A percentile compares a stretch with the other conserved stretches of the same genome.
Conservation (phyloP, 2,113 vertebrate species). For the Bufo gargarizans region DNA sequence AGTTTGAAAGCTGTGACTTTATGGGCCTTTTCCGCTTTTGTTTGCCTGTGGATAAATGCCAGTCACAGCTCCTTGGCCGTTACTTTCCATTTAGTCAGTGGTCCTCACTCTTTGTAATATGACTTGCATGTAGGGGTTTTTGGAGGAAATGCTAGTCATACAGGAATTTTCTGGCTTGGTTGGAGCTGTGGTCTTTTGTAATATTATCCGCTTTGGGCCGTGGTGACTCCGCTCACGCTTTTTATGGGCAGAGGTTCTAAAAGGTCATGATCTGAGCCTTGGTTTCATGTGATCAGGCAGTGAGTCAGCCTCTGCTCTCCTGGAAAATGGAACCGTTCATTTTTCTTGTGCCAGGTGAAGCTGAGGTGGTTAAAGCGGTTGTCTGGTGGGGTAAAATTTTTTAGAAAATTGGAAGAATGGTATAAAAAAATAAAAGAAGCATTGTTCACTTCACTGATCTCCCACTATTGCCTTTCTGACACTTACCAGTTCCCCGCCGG, state of each 20-base stretch:
- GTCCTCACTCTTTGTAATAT: background rate
- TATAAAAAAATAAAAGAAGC: too few species aligned
- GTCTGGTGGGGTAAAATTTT: too few species aligned
- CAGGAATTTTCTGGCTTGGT: background rate
- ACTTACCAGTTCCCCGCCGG: too few species aligned
- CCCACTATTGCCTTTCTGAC: too few species aligned
- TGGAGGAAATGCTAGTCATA: constrained; percentile 4
- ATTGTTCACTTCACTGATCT: too few species aligned
- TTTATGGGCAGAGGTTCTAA: constrained; percentile 26
- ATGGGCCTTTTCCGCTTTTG: background rate
- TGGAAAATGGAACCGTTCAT: background rate
- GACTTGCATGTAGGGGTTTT: background rate
- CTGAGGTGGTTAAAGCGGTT: background rate
- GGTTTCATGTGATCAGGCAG: background rate
- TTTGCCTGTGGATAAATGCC: background rate
- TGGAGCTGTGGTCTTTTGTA: background rate
- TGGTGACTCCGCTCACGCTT: constrained; percentile 5
- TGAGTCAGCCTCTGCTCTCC: constrained; percentile 19
- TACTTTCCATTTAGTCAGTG: background rate
- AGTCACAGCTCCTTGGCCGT: background rate
- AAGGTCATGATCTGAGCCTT: background rate
- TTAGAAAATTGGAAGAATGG: too few species aligned
- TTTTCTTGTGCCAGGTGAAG: constrained; percentile 16
- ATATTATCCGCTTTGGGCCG: background rate
- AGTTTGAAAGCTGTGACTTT: background rate